These are phyloP conservation scores for Malacosoma neustria DNA, from an alignment of 2,888 invertebrate species.

Conservation along the genomic window DNA sequence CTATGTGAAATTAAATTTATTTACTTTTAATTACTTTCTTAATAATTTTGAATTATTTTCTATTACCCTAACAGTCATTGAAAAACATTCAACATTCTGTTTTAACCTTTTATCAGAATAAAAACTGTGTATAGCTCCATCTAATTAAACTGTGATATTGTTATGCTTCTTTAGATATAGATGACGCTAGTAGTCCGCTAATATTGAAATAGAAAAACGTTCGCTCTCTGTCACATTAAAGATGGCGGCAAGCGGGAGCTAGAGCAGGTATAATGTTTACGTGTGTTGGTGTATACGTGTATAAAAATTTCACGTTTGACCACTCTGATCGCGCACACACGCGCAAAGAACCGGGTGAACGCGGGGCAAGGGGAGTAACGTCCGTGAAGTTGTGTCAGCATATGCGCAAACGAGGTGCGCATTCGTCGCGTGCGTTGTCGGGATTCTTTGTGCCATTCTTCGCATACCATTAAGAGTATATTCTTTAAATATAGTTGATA, in stretches of 20 bases:
- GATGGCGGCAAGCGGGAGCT: slow-evolving; percentile 68
- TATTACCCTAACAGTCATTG: too few species aligned
- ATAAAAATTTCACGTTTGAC: slow-evolving; percentile 74
- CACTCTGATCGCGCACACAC: slow-evolving; percentile 63
- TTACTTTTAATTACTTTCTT: too few species aligned
- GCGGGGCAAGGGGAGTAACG: slow-evolving; percentile 70
- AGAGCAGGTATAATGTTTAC: slow-evolving; percentile 59
- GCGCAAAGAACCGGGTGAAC: slow-evolving; percentile 48
- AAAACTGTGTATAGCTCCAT: slow-evolving; percentile 20
- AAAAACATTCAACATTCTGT: too few species aligned
- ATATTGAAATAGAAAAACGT: slow-evolving; percentile 34
- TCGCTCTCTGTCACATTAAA: slow-evolving; percentile 50
- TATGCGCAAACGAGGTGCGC: slow-evolving; percentile 89
- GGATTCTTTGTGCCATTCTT: slow-evolving; percentile 98
- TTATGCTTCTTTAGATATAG: slow-evolving; percentile 17
- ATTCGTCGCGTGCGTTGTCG: slow-evolving; percentile 92
- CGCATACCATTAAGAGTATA: slow-evolving; percentile 90
- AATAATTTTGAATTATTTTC: too few species aligned
- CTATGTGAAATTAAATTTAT: too few species aligned
- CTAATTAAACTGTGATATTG: slow-evolving; percentile 8
- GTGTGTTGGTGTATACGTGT: slow-evolving; percentile 59
- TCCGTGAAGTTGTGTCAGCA: slow-evolving; percentile 81
- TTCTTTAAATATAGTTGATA: slow-evolving; percentile 82
- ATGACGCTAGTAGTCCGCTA: slow-evolving; percentile 30
- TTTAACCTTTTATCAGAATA: too few species aligned